A percentile compares a stretch with the other conserved stretches of the same genome.
phyloP scores from a whole-genome alignment of 2,113 vertebrate species.

The Copsychus sechellarum region DNA sequence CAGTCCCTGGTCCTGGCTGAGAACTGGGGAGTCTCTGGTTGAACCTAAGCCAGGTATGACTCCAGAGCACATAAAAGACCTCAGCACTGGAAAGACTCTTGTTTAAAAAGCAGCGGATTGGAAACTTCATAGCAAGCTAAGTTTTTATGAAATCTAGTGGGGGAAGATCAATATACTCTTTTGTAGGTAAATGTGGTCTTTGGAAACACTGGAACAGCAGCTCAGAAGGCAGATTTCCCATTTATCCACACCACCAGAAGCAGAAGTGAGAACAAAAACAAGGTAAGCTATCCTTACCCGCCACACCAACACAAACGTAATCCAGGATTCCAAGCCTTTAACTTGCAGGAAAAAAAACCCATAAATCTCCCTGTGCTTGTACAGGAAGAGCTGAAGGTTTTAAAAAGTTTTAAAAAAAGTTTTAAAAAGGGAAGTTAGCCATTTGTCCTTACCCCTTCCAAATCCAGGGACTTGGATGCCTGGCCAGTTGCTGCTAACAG shows the following conservation, averaged over 20 bases:
- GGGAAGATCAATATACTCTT: slow-evolving; percentile 11
- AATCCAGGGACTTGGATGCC: background rate
- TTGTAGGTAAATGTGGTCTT: background rate
- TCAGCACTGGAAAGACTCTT: background rate
- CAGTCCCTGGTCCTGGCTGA: background rate
- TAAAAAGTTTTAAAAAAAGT: no score
- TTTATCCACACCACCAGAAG: background rate
- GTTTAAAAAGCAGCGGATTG: background rate
- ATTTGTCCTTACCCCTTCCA: background rate
- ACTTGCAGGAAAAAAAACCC: background rate
- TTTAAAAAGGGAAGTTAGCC: background rate
- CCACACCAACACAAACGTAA: background rate
- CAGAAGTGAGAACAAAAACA: background rate
- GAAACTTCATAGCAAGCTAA: background rate
- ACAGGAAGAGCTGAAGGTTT: background rate
- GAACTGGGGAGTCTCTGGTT: background rate
- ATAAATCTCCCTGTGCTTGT: background rate
- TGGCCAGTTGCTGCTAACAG: background rate
- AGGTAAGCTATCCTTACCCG: background rate
- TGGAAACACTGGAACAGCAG: background rate
- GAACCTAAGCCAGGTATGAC: background rate
- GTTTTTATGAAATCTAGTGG: background rate
- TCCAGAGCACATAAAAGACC: rapidly evolving
- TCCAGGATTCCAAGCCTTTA: background rate
- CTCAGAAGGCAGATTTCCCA: background rate